Conservation (phyloP, 2,888 invertebrate species). For the Erebia epiphron region DNA sequence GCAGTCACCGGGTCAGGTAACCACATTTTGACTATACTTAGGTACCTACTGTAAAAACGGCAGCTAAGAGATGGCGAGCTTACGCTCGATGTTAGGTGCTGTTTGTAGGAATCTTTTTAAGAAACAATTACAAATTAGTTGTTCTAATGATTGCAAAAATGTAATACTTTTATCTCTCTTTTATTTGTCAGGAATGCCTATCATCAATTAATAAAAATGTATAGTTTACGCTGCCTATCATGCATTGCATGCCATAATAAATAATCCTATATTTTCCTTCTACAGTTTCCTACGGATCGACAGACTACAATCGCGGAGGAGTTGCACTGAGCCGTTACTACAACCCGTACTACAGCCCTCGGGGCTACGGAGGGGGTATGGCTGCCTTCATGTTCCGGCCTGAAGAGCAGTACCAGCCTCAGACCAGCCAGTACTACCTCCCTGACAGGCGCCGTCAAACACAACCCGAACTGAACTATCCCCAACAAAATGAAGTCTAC, state of each 20-base stretch:
- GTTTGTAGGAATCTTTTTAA: too few relatives aligned
- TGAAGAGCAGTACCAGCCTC: conserved; percentile 52
- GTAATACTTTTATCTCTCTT: too few relatives aligned
- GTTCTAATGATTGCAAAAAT: too few relatives aligned
- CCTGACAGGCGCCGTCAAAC: conserved; percentile 73
- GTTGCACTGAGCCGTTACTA: conserved; percentile 74
- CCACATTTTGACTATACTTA: too few relatives aligned
- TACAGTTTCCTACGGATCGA: conserved; percentile 70
- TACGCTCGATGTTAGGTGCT: too few relatives aligned
- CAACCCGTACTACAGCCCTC: conserved; percentile 70
- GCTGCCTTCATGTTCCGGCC: conserved; percentile 73
- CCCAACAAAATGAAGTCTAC: conserved; percentile 72
- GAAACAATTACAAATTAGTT: too few relatives aligned
- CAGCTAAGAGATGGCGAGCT: too few relatives aligned
- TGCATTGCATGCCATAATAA: not conserved
- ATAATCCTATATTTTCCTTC: conserved; percentile 30
- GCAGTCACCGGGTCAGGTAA: too few relatives aligned
- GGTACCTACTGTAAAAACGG: too few relatives aligned
- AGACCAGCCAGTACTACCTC: conserved; percentile 68
- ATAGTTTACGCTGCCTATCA: too few relatives aligned
- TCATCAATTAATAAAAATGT: too few relatives aligned
- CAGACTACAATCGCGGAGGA: conserved; percentile 66
- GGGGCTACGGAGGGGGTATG: conserved; percentile 63
- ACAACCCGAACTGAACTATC: conserved; percentile 58
- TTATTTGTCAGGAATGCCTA: too few relatives aligned